Evolutionary conservation across 2,113 vertebrate species (phyloP), one percentile per base, ranked within the genome.

Genomic region (Sceloporus undulatus): DNA sequence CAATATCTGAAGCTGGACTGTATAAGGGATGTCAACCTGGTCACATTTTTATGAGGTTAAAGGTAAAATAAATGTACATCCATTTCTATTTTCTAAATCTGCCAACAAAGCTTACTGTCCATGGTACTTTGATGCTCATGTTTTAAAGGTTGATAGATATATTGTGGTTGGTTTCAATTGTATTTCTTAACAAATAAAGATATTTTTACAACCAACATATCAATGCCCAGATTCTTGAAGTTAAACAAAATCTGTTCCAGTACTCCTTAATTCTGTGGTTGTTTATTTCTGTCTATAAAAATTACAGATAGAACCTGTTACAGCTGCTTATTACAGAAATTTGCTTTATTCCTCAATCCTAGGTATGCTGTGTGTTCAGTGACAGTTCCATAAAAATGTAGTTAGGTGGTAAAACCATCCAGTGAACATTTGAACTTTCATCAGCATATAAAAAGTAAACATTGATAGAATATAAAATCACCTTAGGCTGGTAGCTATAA

Each of bases 391-490:
- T 48, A 38, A 81, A 81, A 65, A 42, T 40, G 5, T 66, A 66
- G 91, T 90, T 91, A 40, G 91, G 0, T 0, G 14, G 48, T 71
- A 88, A 86, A 92, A 78, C 87, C 85, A 52, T 70, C 70, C 86
- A 80, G 74, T 59, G 90, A 92, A 88, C 91, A 59, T 59, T 91
- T 84, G 75, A 74, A 54, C 85, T 89, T 93, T 79, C 91, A 91
- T 21, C 62, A n/a, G 23, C 38, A 77, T 92, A 91, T 85, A 93
- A 89, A 92, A 93, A 87, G 21, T 13, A 68, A 29, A 2, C 59
- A 88, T 90, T 90, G 93, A 91, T 90, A 82, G 91, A 81, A 92
- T 90, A 86, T 90, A 52, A 92, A 88, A 79, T 92, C 81, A 86
- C 89, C 88, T 94, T 86, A 92, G 83, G 88, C 89, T 91, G 73